Conservation (phyloP, 2,888 invertebrate species). For the Lucinisca nassula region DNA sequence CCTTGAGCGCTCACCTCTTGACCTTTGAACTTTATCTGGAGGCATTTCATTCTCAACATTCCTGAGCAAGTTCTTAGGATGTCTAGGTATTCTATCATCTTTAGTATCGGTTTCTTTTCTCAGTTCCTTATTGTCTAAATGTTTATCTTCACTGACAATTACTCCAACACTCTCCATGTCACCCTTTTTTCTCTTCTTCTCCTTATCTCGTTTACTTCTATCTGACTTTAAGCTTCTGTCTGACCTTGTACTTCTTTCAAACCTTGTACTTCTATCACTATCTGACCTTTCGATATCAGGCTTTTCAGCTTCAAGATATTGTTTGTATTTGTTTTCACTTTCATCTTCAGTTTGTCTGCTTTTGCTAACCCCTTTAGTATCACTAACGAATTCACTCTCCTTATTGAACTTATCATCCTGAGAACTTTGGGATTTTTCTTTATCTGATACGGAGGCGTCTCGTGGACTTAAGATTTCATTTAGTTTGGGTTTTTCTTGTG, state of each 20-base stretch:
- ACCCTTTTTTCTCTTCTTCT: background rate
- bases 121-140: background rate
- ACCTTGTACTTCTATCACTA: background rate
- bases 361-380: background rate
- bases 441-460: background rate
- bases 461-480: background rate
- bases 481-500: background rate
- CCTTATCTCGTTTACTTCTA: conserved; percentile 2
- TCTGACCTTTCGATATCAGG: conserved; percentile 69
- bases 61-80: background rate
- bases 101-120: background rate
- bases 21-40: background rate
- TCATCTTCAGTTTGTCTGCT: background rate
- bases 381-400: background rate
- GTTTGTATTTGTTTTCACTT: conserved; percentile 61
- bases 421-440: background rate
- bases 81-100: background rate
- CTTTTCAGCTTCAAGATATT: conserved; percentile 78
- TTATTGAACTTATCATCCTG: background rate
- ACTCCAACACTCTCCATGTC: background rate
- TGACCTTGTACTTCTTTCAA: background rate
- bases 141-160: background rate
- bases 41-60: too few species aligned
- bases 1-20: conserved; percentile 12
- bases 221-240: conserved; percentile 28